Base-by-base conservation (phyloP, 2,888 invertebrate genomes). In the Diogma glabrata region DNA sequence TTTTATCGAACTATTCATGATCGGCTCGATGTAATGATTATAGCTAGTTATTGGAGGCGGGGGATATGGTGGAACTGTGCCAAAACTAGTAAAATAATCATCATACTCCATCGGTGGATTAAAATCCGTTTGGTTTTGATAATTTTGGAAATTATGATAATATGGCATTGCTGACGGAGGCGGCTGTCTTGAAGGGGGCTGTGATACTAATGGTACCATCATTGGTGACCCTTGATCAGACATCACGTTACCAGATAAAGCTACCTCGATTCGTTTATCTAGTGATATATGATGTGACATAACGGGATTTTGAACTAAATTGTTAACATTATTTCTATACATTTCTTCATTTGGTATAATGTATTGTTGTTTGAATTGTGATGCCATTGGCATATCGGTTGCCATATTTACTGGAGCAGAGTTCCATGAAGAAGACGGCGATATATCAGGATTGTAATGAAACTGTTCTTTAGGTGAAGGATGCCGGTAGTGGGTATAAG, bases 371-470 rank as follows among this genome's bases (percentile, higher is more conserved):
- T n/a, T n/a, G n/a, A n/a, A n/a, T 43, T 43, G 43, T n/a, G 43
- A 23, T 9, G 43, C n/a, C 3, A 14, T 7, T n/a, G 22, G 43
- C 20, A 22, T 22, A 8, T n/a, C 43, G 4, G 22, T 22, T 3
- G 20, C 20, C 43, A 22, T 20, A 17, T 8, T 43, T 8, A 23
- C 20, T n/a, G 43, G 43, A 12, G 20, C 43, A 14, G 43, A 43
- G 23, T 43, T 43, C 43, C 43, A 43, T 16, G 43, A 43, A 22
- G 43, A 43, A 14, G 43, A 43, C n/a, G n/a, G n/a, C 8, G 43
- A 43, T 22, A 43, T 43, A 14, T 43, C 43, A 22, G 10, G 22
- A 22, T 43, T 23, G n/a, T n/a, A 14, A 22, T 22, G 43, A 7
- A 23, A 3, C 4, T n/a, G 22, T 9, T 43, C 43, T 17, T 43